A percentile compares a stretch with the other conserved stretches of the same genome.
Evolutionary conservation across 2,888 invertebrate species (phyloP).

Genomic region (Azorinus chamasolen): DNA sequence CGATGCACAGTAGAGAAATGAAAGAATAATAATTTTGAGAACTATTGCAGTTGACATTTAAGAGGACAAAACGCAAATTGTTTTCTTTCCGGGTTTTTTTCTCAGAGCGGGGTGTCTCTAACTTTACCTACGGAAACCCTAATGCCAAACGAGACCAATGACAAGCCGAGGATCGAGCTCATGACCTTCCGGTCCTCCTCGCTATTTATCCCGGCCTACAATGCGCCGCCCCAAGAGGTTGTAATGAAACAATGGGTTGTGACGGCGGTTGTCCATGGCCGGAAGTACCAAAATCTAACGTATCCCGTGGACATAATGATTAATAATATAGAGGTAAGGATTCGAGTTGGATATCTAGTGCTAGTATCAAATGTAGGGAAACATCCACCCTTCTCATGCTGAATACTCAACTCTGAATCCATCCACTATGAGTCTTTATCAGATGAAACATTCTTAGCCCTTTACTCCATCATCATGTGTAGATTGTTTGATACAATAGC

Average conservation of each 20-base stretch:
- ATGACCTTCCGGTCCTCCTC: slow-evolving; percentile 74
- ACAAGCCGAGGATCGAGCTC: slow-evolving; percentile 66
- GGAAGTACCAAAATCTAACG: slow-evolving; percentile 67
- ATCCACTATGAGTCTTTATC: no score
- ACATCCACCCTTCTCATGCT: no score
- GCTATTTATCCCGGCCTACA: slow-evolving; percentile 72
- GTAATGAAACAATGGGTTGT: slow-evolving; percentile 74
- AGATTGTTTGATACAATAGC: no score
- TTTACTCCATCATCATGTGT: no score
- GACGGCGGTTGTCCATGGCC: slow-evolving; percentile 73
- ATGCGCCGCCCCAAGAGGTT: slow-evolving; percentile 58
- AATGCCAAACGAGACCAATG: slow-evolving; percentile 42
- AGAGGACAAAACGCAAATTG: no score
- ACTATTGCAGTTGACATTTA: no score
- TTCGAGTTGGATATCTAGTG: neutral
- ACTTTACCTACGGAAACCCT: slow-evolving; percentile 69
- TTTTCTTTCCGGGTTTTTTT: no score
- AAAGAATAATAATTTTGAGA: no score
- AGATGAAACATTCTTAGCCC: no score
- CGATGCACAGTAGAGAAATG: no score
- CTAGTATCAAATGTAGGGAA: no score
- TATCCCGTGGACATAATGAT: slow-evolving; percentile 73
- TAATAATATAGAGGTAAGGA: slow-evolving; percentile 72
- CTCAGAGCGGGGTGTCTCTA: slow-evolving; percentile 68
- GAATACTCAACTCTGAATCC: no score